Base-by-base conservation (phyloP, 2,113 vertebrate species). In the Arenaria interpres region DNA sequence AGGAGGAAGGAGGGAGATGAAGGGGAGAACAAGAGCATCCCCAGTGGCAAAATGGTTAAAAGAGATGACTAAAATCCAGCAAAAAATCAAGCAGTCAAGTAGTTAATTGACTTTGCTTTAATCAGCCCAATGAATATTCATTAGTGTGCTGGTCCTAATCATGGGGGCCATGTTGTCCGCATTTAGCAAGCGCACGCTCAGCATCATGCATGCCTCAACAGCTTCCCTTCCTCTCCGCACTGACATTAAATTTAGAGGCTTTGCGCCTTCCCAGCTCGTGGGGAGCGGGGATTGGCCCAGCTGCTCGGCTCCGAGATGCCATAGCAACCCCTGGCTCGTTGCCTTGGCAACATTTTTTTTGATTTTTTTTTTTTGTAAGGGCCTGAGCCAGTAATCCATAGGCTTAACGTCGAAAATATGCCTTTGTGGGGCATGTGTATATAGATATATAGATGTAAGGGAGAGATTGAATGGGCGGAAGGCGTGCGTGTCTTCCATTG, bases 291-390 rank as follows among this genome's bases (percentile, higher is more conserved):
- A 99, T 99, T 99, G 99, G 99, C 98, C 99, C 99, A 98, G 99
- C 98, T 98, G 98, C 99, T 98, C 98, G 97, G 98, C 99, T 99
- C 98, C 97, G 98, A 99, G 98, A 99, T 98, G 98, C 99, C 99
- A 99, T 99, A 98, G 99, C 99, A 99, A 99, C 99, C 99, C 98
- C 98, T 99, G 98, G 99, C 98, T 98, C 97, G 99, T 99, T 98
- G 98, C 99, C 98, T 99, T 99, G 99, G 99, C 98, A 99, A 99
- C 98, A 97, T 90, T 96, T 97, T 98, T 98, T 98, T 98, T 66
- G 89, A 91, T 96, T 97, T 97, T 97, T 45, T 98, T 84, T 63
- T 62, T 35, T 64, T 37, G 54, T 81, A 96, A 97, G 98, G 98
- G 98, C 98, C 98, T 96, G 97, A 98, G 98, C 98, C 97, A 98